phyloP scores from a whole-genome alignment of 2,797 vertebrate genomes.

The Danionella dracula region DNA sequence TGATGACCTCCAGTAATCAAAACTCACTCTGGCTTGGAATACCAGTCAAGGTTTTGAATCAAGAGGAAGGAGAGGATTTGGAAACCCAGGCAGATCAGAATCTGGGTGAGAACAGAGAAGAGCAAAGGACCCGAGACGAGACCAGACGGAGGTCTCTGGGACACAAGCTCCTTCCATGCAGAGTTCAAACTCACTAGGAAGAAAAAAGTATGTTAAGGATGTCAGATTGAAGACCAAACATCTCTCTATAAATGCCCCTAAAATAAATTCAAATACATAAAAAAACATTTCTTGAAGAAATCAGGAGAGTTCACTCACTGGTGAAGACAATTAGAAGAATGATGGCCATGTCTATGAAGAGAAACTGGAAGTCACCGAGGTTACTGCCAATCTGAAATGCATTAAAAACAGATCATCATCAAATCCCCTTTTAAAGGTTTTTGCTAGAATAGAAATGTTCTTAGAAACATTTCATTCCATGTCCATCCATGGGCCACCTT shows the following conservation, averaged over 20 bases:
- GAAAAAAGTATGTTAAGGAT: background rate
- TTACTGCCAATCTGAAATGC: constrained; percentile 86
- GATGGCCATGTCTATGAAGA: constrained; percentile 96
- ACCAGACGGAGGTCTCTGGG: constrained; percentile 86
- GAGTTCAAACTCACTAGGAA: constrained; percentile 92
- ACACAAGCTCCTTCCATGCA: constrained; percentile 90
- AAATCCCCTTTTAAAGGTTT: background rate
- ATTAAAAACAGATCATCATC: background rate
- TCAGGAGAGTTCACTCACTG: constrained; percentile 74
- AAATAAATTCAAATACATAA: no score
- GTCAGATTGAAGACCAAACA: no score
- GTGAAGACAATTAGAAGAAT: constrained; percentile 95
- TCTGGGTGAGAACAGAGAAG: constrained; percentile 91
- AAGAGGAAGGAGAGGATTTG: constrained; percentile 83
- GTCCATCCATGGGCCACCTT: no score
- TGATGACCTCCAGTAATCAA: background rate
- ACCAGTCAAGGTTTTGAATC: constrained; percentile 85
- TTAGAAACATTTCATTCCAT: no score
- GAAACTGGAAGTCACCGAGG: constrained; percentile 96
- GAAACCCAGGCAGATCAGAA: constrained; percentile 88
- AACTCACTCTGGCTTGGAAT: constrained; percentile 79
- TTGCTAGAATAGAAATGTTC: background rate
- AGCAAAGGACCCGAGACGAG: constrained; percentile 91
- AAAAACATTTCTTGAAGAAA: no score
- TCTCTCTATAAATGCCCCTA: no score